Evolutionary conservation across 2,113 vertebrate genomes (phyloP), one percentile per base, ranked within the genome.

Genomic region (Gnathonemus echidnorhynchus): DNA sequence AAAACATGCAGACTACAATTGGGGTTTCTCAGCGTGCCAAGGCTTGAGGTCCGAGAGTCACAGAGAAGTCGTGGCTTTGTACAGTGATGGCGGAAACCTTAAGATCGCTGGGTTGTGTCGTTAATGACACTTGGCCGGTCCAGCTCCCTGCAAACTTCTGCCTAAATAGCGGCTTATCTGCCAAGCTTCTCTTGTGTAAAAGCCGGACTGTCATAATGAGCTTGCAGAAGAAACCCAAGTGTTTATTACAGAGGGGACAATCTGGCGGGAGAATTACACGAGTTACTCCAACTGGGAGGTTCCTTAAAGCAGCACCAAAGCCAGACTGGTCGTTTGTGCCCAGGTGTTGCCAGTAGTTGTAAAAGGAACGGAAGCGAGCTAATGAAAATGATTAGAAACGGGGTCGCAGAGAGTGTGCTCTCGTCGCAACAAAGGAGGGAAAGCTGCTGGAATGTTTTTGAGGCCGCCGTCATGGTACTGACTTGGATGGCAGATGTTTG

Each of bases 341-440:
- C 42, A 50, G 66, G 66, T 89, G 88, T 39, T n/a, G 24, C n/a
- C 39, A 31, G 42, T 31, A 50, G 48, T 39, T n/a, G n/a, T 66
- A 70, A 9, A 70, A 74, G 62, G 58, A 48, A 74, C 9, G 24
- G 62, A 88, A 88, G 27, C 10, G n/a, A n/a, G 3, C 42, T 21
- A 49, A 74, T 48, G 88, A 88, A 70, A 77, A 27, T 10, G 13
- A 27, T 88, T 17, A 48, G 49, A 70, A 49, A 74, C n/a, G 56
- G 74, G 27, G 15, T 19, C 3, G 27, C 74, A 27, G 45, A 15
- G 21, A 45, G 31, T 52, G 3, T 19, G 62, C 27, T 27, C n/a
- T 27, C n/a, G 2, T 27, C n/a, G 9, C 35, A n/a, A 39, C 89
- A 91, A 66, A 53, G 70, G 93, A 74, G 91, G 90, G 91, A 91